A percentile compares a stretch with the other conserved stretches of the same genome.
Evolutionary conservation across 2,888 invertebrate genomes (phyloP).

Genomic region (Dysmachus trigonus): DNA sequence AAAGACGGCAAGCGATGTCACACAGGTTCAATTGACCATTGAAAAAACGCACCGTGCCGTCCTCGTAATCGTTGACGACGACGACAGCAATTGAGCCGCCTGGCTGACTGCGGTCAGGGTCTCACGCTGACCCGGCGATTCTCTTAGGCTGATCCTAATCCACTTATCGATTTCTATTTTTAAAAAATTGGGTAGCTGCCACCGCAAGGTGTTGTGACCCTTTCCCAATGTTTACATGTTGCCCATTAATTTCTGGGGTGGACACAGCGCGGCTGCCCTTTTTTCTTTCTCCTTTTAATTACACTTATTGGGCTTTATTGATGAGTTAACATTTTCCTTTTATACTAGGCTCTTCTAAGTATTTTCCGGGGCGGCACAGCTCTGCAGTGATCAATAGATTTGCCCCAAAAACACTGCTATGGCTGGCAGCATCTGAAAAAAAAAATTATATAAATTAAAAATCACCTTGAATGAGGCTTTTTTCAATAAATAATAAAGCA

Average conservation of each 20-base stretch:
- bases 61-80: background rate
- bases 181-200: background rate
- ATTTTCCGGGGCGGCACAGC: background rate
- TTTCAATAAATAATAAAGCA: background rate
- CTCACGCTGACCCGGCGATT: background rate
- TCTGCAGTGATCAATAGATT: background rate
- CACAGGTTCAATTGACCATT: background rate
- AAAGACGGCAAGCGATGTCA: background rate
- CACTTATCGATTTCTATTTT: background rate
- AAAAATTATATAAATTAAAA: background rate
- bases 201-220: background rate
- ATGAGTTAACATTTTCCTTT: background rate
- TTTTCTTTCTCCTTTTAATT: background rate
- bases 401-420: background rate
- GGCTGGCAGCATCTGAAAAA: background rate
- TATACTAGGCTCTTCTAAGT: background rate
- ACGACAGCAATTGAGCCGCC: background rate
- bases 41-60: background rate
- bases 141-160: background rate
- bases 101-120: background rate
- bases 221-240: background rate
- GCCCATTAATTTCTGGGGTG: background rate
- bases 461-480: background rate
- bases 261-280: background rate
- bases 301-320: background rate